A percentile compares a stretch with the other conserved stretches of the same genome.
Evolutionary conservation across 2,113 vertebrate species (phyloP).

Genomic region (Notarius lentiginosus): DNA sequence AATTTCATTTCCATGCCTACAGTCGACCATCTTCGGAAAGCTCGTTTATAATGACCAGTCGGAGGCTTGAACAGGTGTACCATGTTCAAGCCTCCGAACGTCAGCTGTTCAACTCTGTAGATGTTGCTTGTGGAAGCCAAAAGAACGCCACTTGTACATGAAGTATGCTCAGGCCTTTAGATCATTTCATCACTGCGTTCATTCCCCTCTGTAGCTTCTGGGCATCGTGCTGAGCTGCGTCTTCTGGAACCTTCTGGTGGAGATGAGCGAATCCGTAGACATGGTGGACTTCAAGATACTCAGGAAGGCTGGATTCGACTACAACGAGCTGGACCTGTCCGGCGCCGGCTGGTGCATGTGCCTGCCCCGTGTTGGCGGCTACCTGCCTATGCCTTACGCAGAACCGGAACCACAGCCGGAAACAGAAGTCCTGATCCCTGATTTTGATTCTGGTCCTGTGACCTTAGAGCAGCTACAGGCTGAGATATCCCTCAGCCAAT

Average conservation of each 20-base stretch:
- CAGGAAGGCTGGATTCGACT: constrained; percentile 64
- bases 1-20: no score
- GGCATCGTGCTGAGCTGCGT: constrained; percentile 81
- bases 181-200: background rate
- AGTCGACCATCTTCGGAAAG: no score
- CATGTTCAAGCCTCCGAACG: no score
- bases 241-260: constrained; percentile 83
- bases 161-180: background rate
- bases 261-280: constrained; percentile 75
- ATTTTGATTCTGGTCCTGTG: constrained; percentile 47
- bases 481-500: constrained; percentile 58
- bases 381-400: constrained; percentile 71
- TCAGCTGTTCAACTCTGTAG: no score
- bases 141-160: background rate
- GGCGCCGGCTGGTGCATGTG: constrained; percentile 88
- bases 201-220: constrained; percentile 67
- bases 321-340: constrained; percentile 74
- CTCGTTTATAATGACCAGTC: no score
- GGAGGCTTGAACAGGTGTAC: no score
- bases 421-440: constrained; percentile 40
- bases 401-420: constrained; percentile 34
- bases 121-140: background rate
- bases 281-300: constrained; percentile 76
- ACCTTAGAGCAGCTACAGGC: constrained; percentile 61
- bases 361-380: constrained; percentile 82